phyloP scores from a whole-genome alignment of 2,797 vertebrate species.

The Glossophaga mutica region DNA sequence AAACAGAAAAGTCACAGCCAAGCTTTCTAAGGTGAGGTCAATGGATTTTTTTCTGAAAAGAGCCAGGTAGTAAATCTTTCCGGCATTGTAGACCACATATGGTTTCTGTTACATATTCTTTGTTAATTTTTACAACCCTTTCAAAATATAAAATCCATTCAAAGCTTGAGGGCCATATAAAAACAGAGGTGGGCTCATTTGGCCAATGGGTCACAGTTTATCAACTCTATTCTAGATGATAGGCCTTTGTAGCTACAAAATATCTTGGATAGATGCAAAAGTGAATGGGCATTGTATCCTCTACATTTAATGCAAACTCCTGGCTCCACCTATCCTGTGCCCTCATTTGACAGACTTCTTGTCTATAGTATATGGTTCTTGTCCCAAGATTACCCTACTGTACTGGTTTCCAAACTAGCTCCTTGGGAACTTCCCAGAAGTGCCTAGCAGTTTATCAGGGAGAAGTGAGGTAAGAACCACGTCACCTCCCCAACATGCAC shows the following conservation, averaged over 20 bases:
- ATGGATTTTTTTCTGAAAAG: neutral
- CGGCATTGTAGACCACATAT: neutral
- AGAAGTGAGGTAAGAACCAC: neutral
- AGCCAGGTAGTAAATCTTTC: neutral
- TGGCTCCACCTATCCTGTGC: neutral
- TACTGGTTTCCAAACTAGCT: neutral
- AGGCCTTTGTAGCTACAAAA: neutral
- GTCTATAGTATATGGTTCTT: neutral
- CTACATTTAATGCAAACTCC: neutral
- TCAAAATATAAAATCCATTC: neutral
- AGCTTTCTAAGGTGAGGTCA: neutral
- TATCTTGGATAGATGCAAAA: neutral
- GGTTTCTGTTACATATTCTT: neutral
- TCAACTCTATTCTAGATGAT: neutral
- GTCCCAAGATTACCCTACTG: neutral
- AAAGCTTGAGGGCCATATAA: neutral
- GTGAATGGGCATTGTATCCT: neutral
- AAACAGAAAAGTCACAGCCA: neutral
- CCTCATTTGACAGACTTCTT: neutral
- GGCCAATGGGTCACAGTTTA: neutral
- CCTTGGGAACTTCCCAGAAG: neutral
- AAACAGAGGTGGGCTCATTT: neutral
- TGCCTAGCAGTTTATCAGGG: neutral
- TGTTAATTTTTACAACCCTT: neutral
- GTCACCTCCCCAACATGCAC: rapidly evolving